phyloP scores from a whole-genome alignment of 2,113 vertebrate species.

The Colinus virginianus region DNA sequence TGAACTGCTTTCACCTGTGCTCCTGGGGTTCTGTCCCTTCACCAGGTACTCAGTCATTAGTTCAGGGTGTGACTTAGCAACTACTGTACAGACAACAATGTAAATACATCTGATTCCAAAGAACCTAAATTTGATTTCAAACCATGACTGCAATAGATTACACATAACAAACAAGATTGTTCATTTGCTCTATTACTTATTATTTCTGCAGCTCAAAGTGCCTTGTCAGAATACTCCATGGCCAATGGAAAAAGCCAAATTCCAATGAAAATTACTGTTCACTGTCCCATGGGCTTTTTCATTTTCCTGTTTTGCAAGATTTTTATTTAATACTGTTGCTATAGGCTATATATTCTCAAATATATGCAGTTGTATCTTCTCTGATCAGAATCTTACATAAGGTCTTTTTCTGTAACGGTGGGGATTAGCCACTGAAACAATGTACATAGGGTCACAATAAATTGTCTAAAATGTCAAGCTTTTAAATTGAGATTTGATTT shows the following conservation, averaged over 20 bases:
- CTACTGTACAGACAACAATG: too few species aligned
- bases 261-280: neutral
- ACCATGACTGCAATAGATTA: neutral
- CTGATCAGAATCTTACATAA: neutral
- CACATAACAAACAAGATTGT: neutral
- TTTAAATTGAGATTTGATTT: conserved; percentile 20
- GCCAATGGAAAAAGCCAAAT: neutral
- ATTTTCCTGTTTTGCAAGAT: neutral
- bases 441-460: neutral
- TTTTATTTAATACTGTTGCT: neutral
- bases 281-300: neutral
- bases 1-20: too few species aligned
- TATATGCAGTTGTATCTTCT: neutral
- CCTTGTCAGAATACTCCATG: neutral
- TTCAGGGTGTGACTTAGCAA: too few species aligned
- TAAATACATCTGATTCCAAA: neutral
- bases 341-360: neutral
- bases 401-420: neutral
- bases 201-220: neutral
- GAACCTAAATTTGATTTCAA: neutral
- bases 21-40: too few species aligned
- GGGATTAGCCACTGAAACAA: conserved; percentile 7
- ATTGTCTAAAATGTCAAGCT: neutral
- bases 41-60: too few species aligned
- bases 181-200: neutral